phyloP scores from a whole-genome alignment of 2,797 vertebrate genomes.

The Pangasius mekongensis region DNA sequence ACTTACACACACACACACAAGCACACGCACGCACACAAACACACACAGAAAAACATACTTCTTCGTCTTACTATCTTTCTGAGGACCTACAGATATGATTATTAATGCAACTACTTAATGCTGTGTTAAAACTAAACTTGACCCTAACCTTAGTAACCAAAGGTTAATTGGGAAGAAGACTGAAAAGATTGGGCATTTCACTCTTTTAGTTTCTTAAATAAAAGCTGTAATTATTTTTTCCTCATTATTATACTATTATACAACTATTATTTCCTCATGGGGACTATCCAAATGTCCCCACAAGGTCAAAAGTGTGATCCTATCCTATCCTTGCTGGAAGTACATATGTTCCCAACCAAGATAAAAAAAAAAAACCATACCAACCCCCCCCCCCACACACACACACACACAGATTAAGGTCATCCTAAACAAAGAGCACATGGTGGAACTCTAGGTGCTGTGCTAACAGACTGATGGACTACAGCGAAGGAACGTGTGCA shows the following conservation, averaged over 20 bases:
- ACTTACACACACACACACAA: no score
- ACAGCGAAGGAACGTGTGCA: neutral
- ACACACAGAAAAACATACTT: neutral
- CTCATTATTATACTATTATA: no score
- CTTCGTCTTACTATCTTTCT: neutral
- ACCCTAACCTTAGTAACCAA: neutral
- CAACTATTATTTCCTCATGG: no score
- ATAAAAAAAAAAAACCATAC: slow-evolving; percentile 7
- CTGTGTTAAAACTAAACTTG: neutral
- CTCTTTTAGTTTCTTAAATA: neutral
- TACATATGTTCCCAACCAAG: neutral
- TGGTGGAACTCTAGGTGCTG: slow-evolving; percentile 5
- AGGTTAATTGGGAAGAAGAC: neutral
- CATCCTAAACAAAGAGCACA: slow-evolving; percentile 10
- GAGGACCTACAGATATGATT: neutral
- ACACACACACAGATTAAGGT: neutral
- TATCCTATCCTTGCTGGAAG: neutral
- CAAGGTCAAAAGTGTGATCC: neutral
- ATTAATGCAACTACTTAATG: neutral
- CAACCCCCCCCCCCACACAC: neutral
- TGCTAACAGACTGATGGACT: slow-evolving; percentile 9
- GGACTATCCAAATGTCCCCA: neutral
- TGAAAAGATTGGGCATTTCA: neutral
- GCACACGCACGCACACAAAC: neutral
- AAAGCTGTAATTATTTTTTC: no score